Percentiles rank a stretch among this genome's conserved stretches.
These are phyloP conservation scores for Anoplolepis gracilipes DNA, from an alignment of 1,140 invertebrate genomes.

Conservation along the genomic window DNA sequence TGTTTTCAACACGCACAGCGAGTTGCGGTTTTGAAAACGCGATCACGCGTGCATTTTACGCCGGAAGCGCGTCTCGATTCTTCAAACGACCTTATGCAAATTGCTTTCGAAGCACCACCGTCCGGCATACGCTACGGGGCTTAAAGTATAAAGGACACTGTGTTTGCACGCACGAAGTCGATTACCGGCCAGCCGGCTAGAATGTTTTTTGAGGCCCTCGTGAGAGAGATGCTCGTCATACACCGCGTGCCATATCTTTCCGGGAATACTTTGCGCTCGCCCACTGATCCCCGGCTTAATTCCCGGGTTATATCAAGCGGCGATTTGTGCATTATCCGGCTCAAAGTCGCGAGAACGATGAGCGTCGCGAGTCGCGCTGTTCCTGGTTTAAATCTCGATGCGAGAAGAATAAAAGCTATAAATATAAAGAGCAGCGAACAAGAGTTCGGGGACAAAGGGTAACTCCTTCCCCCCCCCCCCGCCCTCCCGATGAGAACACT, in stretches of 20 bases:
- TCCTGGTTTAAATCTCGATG: constrained; percentile 19
- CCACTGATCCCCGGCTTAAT: constrained; percentile 37
- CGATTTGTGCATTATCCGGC: constrained; percentile 33
- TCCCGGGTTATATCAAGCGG: constrained; percentile 25
- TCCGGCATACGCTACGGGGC: constrained; percentile 53
- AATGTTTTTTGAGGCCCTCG: constrained; percentile 21
- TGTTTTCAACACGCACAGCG: not conserved
- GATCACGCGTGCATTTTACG: constrained; percentile 10
- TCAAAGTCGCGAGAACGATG: constrained; percentile 12
- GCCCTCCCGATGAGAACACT: constrained; percentile 41
- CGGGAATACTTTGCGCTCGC: constrained; percentile 9
- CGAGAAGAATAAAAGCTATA: constrained; percentile 48
- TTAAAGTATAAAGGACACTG: constrained; percentile 61
- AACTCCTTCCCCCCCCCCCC: no score
- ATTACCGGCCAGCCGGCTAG: constrained; percentile 33
- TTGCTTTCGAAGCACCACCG: constrained; percentile 57
- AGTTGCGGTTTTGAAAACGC: constrained; percentile 1
- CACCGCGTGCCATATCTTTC: constrained; percentile 46
- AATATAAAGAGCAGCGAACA: constrained; percentile 37
- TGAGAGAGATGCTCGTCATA: constrained; percentile 38
- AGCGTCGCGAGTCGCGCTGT: constrained; percentile 22
- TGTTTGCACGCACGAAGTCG: constrained; percentile 56
- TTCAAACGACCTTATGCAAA: constrained; percentile 65
- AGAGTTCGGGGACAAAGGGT: constrained; percentile 28
- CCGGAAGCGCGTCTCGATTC: constrained; percentile 1